A percentile compares a stretch with the other conserved stretches of the same genome.
phyloP scores from a whole-genome alignment of 2,113 vertebrate species.

The Acrocephalus arundinaceus region DNA sequence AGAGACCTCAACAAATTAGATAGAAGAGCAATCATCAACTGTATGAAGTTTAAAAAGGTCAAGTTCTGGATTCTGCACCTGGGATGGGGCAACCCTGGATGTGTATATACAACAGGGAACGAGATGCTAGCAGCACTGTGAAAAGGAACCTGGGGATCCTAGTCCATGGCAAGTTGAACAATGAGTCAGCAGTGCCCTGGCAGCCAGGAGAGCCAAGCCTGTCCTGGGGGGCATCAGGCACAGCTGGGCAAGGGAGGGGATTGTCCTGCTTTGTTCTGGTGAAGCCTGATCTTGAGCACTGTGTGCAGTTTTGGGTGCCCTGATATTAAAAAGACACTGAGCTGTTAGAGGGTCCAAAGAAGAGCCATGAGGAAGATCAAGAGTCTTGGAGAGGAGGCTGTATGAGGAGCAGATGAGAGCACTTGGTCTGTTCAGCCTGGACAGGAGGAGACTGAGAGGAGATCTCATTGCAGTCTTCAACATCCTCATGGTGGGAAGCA shows the following conservation, averaged over 20 bases:
- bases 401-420: neutral
- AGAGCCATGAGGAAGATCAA: neutral
- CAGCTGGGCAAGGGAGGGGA: fast-evolving
- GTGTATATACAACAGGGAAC: no score
- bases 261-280: neutral
- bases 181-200: neutral
- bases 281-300: neutral
- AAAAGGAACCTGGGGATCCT: neutral
- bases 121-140: fast-evolving
- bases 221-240: neutral
- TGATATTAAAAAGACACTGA: neutral
- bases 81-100: neutral
- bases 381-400: fast-evolving
- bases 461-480: neutral
- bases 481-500: neutral
- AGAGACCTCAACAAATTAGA: neutral
- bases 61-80: neutral
- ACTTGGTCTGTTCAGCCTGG: neutral
- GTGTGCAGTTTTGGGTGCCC: neutral
- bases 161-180: fast-evolving
- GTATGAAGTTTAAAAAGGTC: neutral
- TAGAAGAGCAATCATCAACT: neutral
- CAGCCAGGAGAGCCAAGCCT: neutral
- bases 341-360: neutral
- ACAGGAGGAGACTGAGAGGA: neutral